These are phyloP conservation scores for Junonia oenone DNA, from an alignment of 2,888 invertebrate species.

Conservation along the genomic window DNA sequence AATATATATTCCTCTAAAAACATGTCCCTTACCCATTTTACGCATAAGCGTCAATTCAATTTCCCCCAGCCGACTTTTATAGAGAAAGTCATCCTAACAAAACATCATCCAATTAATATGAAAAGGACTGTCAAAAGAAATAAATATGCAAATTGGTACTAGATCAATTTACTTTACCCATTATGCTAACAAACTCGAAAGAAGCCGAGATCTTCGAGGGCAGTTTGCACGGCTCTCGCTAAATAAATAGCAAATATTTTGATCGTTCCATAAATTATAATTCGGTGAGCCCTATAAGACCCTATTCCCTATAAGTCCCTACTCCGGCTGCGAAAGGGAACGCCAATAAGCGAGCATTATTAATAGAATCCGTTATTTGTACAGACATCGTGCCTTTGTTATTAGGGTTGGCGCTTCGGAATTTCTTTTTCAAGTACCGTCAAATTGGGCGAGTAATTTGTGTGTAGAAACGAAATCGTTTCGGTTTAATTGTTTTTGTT, in stretches of 20 bases:
- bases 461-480: too few relatives aligned
- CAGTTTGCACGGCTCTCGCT: slow-evolving; percentile 23
- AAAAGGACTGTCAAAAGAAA: slow-evolving; percentile 10
- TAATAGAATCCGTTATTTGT: slow-evolving; percentile 34
- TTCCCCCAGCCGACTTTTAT: not conserved
- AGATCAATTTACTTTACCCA: slow-evolving; percentile 23
- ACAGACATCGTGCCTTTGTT: slow-evolving; percentile 24
- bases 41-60: not conserved
- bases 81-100: slow-evolving; percentile 5
- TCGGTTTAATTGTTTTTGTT: not conserved
- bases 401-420: slow-evolving; percentile 18
- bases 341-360: slow-evolving; percentile 34
- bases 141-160: slow-evolving; percentile 17
- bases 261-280: slow-evolving; percentile 36
- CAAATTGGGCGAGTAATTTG: too few relatives aligned
- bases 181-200: slow-evolving; percentile 18
- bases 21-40: not conserved
- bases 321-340: slow-evolving; percentile 23
- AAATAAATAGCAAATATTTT: slow-evolving; percentile 40
- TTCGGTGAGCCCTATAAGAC: slow-evolving; percentile 29
- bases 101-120: slow-evolving; percentile 11
- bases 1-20: not conserved
- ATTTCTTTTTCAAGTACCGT: not conserved
- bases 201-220: slow-evolving; percentile 14
- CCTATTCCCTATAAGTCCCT: slow-evolving; percentile 28